Evolutionary conservation across 1,140 invertebrate species (phyloP).

Genomic region (Acromyrmex echinatior): DNA sequence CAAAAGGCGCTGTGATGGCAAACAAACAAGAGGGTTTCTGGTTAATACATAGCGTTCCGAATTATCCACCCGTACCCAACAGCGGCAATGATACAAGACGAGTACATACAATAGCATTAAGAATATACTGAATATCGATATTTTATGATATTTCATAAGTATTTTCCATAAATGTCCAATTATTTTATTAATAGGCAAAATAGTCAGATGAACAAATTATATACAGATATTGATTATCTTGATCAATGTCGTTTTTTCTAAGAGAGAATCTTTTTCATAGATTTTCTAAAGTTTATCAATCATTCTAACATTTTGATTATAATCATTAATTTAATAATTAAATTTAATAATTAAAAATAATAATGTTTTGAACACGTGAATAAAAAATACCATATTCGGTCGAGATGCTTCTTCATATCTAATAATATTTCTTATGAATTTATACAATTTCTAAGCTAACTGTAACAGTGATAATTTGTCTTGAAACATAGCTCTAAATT

Average conservation of each 20-base stretch:
- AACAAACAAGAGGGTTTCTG: conserved; percentile 92
- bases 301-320: not conserved
- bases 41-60: conserved; percentile 96
- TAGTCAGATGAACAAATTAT: not conserved
- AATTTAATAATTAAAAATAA: not conserved
- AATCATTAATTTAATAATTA: conserved; percentile 5
- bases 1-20: conserved; percentile 94
- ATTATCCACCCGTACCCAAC: conserved; percentile 90
- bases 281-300: not conserved
- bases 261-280: not conserved
- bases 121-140: conserved; percentile 8
- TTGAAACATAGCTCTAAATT: too few relatives aligned
- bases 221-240: not conserved
- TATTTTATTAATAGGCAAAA: not conserved
- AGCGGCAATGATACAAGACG: conserved; percentile 65
- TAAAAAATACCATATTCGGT: too few relatives aligned
- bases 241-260: not conserved
- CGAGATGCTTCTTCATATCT: too few relatives aligned
- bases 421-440: too few relatives aligned
- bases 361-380: not conserved
- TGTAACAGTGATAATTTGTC: too few relatives aligned
- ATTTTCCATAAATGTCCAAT: not conserved
- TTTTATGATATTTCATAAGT: not conserved
- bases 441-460: too few relatives aligned
- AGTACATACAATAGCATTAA: not conserved